Evolutionary conservation across 1,140 invertebrate species (phyloP).

Genomic region (Scaptomyza pallida): DNA sequence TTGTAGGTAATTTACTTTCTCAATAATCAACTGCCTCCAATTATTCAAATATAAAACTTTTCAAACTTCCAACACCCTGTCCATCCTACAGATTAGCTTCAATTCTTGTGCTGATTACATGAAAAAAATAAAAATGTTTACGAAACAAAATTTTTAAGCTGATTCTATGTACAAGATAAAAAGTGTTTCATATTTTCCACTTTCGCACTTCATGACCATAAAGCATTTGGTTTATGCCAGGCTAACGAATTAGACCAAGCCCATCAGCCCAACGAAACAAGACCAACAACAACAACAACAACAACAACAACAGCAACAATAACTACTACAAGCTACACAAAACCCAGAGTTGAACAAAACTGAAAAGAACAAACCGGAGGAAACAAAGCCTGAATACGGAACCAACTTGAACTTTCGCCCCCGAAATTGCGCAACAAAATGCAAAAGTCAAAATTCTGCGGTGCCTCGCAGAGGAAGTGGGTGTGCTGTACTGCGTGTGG

Average conservation of each 20-base stretch:
- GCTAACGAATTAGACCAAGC: conserved; percentile 68
- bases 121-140: conserved; percentile 4
- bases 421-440: conserved; percentile 79
- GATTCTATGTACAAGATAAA: conserved; percentile 53
- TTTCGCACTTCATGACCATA: conserved; percentile 81
- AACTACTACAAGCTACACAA: conserved; percentile 4
- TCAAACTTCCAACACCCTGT: not conserved
- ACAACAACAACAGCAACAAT: not conserved
- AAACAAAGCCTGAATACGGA: conserved; percentile 14
- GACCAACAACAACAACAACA: not conserved
- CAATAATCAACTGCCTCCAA: not conserved
- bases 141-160: conserved; percentile 37
- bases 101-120: not conserved
- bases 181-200: conserved; percentile 74
- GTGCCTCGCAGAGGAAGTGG: conserved; percentile 16
- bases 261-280: conserved; percentile 28
- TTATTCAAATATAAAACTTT: not conserved
- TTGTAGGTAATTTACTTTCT: not conserved
- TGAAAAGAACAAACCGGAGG: not conserved
- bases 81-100: conserved; percentile 2
- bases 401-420: conserved; percentile 77
- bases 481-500: not conserved
- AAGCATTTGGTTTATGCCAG: conserved; percentile 62
- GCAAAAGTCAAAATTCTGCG: conserved; percentile 75
- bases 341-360: conserved; percentile 31